Conservation (phyloP, 2,113 vertebrate genomes). For the Cebidichthys violaceus region DNA sequence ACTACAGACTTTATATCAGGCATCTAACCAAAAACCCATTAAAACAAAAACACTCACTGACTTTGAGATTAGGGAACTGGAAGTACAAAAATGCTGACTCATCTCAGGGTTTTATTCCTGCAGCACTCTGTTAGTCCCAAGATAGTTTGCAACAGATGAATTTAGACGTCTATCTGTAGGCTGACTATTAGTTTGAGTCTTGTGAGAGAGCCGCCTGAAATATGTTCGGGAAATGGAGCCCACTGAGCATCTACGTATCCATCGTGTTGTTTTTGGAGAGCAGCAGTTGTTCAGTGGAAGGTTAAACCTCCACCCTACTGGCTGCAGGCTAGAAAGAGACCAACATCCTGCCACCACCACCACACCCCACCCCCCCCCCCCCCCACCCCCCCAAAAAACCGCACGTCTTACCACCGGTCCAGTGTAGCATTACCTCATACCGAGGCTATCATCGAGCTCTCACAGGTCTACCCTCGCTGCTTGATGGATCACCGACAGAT, state of each 20-base stretch:
- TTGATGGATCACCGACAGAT: conserved; percentile 82
- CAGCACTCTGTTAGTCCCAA: not conserved
- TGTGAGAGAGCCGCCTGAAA: not conserved
- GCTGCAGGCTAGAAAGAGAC: conserved; percentile 12
- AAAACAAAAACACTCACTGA: too few relatives aligned
- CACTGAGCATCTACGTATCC: not conserved
- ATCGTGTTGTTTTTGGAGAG: conserved; percentile 34
- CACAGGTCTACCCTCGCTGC: conserved; percentile 55
- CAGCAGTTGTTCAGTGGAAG: conserved; percentile 53
- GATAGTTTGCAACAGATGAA: not conserved
- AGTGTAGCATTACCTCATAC: conserved; percentile 76
- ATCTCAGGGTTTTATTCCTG: not conserved
- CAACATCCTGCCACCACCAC: conserved; percentile 24
- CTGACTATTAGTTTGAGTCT: not conserved
- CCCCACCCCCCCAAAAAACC: not conserved
- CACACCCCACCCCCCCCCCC: not conserved
- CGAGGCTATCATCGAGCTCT: conserved; percentile 65
- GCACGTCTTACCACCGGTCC: conserved; percentile 24
- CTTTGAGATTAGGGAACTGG: too few relatives aligned
- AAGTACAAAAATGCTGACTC: not conserved
- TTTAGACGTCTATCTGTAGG: not conserved
- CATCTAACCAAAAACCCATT: too few relatives aligned
- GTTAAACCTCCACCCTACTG: conserved; percentile 41
- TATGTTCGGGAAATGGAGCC: not conserved
- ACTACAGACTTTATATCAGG: too few relatives aligned